Evolutionary conservation across 53 echinoderm and acorn worm genomes (phyloP).

Genomic region (Henricia sp.): DNA sequence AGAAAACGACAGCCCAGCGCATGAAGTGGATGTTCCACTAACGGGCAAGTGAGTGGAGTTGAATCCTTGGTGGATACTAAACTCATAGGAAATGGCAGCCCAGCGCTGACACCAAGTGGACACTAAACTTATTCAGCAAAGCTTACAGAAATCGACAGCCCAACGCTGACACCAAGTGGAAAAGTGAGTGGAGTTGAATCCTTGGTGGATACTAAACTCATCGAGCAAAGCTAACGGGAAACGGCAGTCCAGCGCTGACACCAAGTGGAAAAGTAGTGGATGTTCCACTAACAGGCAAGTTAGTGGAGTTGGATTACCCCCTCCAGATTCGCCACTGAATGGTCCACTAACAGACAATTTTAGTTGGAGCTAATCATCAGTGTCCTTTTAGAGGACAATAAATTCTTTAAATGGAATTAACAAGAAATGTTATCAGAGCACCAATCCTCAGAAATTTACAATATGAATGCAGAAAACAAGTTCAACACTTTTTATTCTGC

Average conservation of each 20-base stretch:
- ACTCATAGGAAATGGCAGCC: slow-evolving; percentile 71
- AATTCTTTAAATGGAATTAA: too few species aligned
- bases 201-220: slow-evolving; percentile 84
- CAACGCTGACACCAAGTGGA: slow-evolving; percentile 8
- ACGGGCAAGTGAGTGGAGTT: slow-evolving; percentile 7
- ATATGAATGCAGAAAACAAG: too few species aligned
- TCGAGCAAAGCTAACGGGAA: slow-evolving; percentile 85
- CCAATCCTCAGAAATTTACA: too few species aligned
- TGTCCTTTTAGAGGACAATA: too few species aligned
- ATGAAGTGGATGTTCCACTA: neutral
- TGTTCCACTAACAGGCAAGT: neutral
- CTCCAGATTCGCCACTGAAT: too few species aligned
- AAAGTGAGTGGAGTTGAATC: neutral
- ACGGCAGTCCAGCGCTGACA: slow-evolving; percentile 65
- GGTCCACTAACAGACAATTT: too few species aligned
- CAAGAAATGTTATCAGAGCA: too few species aligned
- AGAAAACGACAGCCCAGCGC: slow-evolving; percentile 66
- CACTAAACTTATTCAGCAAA: slow-evolving; percentile 90
- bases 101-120: slow-evolving; percentile 67
- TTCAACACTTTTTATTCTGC: too few species aligned
- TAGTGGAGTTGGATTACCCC: neutral
- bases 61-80: slow-evolving; percentile 71
- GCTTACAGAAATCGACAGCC: slow-evolving; percentile 72
- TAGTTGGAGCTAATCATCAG: too few species aligned
- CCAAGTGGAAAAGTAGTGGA: slow-evolving; percentile 52